Conservation (phyloP, 2,888 invertebrate species). For the Herminia tarsipennalis region DNA sequence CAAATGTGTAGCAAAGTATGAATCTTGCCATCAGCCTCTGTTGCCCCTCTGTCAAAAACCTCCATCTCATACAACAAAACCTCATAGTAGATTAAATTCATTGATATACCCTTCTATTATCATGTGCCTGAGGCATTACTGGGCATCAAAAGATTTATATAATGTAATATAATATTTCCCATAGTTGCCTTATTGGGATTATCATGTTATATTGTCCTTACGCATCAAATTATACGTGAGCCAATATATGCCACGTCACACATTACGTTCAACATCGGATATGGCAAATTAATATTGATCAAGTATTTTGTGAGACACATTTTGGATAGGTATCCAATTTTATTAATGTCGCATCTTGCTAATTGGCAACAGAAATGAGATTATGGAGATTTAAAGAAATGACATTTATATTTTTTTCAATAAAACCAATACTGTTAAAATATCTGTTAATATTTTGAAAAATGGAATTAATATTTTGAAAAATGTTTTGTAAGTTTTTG, state of each 20-base stretch:
- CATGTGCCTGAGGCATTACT: not conserved
- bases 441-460: no score
- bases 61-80: no score
- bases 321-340: constrained; percentile 12
- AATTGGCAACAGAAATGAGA: not conserved
- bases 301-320: constrained; percentile 10
- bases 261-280: constrained; percentile 8
- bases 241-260: constrained; percentile 6
- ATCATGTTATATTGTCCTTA: constrained; percentile 8
- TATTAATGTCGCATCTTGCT: constrained; percentile 3
- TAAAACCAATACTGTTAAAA: no score
- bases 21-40: no score
- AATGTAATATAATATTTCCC: constrained; percentile 8
- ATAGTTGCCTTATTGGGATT: constrained; percentile 11
- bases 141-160: constrained; percentile 2
- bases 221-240: constrained; percentile 12
- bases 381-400: no score
- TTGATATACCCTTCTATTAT: no score
- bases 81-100: no score
- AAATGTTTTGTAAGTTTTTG: no score
- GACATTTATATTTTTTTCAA: not conserved
- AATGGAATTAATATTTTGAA: no score
- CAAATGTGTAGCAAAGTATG: no score
- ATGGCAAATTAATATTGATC: constrained; percentile 15
- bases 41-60: no score